These are phyloP conservation scores for Glossophaga mutica DNA, from an alignment of 2,797 vertebrate genomes.

Conservation along the genomic window DNA sequence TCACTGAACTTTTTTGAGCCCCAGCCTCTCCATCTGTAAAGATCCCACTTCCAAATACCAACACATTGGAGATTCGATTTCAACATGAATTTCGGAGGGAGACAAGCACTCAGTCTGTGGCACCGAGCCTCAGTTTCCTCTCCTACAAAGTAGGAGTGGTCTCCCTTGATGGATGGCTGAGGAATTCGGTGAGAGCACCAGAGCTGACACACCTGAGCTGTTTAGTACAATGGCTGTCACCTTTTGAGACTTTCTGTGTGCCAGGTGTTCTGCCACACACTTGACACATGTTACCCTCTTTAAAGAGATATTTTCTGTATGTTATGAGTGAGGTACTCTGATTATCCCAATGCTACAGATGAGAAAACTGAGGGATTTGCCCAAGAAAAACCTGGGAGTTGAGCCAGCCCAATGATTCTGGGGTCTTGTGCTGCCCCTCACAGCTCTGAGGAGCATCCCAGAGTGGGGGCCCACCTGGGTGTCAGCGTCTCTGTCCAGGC, in stretches of 20 bases:
- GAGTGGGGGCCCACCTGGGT: accelerated
- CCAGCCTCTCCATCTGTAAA: neutral
- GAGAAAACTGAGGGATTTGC: neutral
- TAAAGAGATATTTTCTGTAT: neutral
- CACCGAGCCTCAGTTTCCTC: neutral
- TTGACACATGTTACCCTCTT: neutral
- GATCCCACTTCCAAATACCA: neutral
- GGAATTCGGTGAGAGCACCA: neutral
- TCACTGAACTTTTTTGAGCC: neutral
- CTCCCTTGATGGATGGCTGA: neutral
- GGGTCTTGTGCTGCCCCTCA: neutral
- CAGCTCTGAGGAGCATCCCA: neutral
- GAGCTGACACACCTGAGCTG: no score
- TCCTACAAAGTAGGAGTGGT: neutral
- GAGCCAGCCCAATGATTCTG: neutral
- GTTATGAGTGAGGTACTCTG: neutral
- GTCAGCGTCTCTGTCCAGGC: neutral
- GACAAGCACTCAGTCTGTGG: neutral
- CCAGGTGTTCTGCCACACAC: neutral
- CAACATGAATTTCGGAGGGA: neutral
- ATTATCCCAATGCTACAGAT: neutral
- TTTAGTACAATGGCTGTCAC: no score
- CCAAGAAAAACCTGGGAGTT: neutral
- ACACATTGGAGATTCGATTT: neutral
- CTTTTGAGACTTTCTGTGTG: neutral